Evolutionary conservation across 2,797 vertebrate genomes (phyloP).

Genomic region (Erethizon dorsatum): DNA sequence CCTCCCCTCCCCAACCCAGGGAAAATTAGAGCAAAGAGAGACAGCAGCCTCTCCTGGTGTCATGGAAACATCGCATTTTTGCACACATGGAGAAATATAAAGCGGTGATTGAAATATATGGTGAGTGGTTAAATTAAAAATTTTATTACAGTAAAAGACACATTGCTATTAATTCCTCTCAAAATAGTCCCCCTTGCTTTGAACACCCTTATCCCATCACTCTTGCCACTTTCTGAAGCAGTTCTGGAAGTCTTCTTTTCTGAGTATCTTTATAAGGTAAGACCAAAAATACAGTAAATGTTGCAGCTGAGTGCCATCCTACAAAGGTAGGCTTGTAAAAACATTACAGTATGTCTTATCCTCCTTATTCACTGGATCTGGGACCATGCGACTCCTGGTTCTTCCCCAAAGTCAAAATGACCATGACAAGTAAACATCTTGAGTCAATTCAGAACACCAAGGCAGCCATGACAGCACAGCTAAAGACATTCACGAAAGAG

Average conservation of each 20-base stretch:
- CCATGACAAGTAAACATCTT: not conserved
- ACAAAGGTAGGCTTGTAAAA: not conserved
- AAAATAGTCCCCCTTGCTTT: not conserved
- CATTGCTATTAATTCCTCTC: not conserved
- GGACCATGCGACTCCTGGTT: not conserved
- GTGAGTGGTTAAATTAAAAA: not conserved
- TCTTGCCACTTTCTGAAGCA: not conserved
- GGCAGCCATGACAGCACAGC: not conserved
- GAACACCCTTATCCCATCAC: not conserved
- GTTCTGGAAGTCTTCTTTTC: not conserved
- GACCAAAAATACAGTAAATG: not conserved
- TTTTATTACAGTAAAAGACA: not conserved
- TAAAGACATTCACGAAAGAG: not conserved
- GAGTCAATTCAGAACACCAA: not conserved
- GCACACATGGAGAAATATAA: not conserved
- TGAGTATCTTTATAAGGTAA: not conserved
- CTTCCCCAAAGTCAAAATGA: not conserved
- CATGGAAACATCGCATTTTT: rapidly evolving
- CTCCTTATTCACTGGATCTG: not conserved
- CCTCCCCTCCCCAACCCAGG: not conserved
- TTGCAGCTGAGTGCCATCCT: not conserved
- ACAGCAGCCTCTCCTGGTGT: rapidly evolving
- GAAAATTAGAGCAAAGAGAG: no score
- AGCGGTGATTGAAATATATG: not conserved
- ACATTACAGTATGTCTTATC: not conserved